phyloP scores from a whole-genome alignment of 2,797 vertebrate genomes.

The Lacerta bilineata region DNA sequence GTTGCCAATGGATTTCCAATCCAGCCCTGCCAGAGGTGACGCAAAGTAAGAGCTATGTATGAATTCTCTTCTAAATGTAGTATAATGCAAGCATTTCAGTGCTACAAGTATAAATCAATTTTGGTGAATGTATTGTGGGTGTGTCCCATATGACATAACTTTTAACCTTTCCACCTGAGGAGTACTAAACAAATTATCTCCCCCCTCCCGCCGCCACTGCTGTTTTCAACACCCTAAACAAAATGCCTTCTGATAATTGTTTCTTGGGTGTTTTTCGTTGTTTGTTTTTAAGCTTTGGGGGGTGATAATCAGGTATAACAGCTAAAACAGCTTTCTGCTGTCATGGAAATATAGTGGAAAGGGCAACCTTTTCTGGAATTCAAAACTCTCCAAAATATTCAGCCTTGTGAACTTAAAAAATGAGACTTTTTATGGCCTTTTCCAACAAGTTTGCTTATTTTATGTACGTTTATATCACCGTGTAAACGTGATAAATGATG shows the following conservation, averaged over 20 bases:
- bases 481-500: conserved; percentile 57
- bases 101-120: conserved; percentile 37
- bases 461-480: conserved; percentile 31
- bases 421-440: conserved; percentile 47
- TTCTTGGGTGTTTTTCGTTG: neutral
- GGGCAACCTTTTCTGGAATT: conserved; percentile 41
- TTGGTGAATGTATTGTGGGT: conserved; percentile 43
- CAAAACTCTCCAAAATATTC: conserved; percentile 60
- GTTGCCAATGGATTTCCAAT: neutral
- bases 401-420: conserved; percentile 46
- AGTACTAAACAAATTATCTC: conserved; percentile 20
- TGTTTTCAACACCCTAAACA: conserved; percentile 43
- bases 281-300: conserved; percentile 39
- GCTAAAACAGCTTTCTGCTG: conserved; percentile 46
- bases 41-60: neutral
- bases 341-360: conserved; percentile 46
- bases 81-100: neutral
- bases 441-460: conserved; percentile 46
- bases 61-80: neutral
- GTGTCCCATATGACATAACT: conserved; percentile 53
- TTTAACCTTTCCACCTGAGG: conserved; percentile 21
- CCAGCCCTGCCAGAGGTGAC: neutral
- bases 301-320: conserved; percentile 41
- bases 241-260: conserved; percentile 47
- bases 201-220: neutral